These are phyloP conservation scores for Macquaria ambigua DNA, from an alignment of 2,113 vertebrate genomes.

Conservation along the genomic window DNA sequence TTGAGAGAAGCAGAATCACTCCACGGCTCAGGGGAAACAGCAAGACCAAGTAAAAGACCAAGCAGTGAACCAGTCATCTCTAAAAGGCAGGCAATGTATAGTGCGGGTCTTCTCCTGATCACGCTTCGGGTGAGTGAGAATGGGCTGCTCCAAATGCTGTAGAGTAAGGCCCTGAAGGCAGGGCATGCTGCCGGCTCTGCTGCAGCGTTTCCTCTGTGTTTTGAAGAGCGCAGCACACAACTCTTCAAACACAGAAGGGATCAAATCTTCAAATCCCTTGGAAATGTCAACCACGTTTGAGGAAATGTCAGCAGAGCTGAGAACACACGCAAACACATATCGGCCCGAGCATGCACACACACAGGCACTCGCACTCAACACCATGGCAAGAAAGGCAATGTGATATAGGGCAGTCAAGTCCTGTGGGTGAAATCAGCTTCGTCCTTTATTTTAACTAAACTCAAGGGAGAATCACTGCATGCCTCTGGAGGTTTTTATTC, in stretches of 20 bases:
- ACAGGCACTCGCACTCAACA: constrained; percentile 21
- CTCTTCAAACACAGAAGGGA: constrained; percentile 78
- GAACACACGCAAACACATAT: constrained; percentile 62
- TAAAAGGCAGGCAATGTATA: constrained; percentile 61
- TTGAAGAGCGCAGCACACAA: constrained; percentile 63
- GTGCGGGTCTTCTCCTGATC: constrained; percentile 66
- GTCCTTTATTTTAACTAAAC: constrained; percentile 52
- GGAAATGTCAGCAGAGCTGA: constrained; percentile 80
- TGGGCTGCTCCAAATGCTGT: constrained; percentile 52
- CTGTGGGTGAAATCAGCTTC: constrained; percentile 61
- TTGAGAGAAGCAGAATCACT: constrained; percentile 71
- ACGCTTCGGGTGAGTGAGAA: constrained; percentile 60
- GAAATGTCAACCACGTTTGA: constrained; percentile 82
- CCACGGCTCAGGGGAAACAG: constrained; percentile 68
- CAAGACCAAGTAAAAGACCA: constrained; percentile 69
- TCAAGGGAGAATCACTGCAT: constrained; percentile 36
- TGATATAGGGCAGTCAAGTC: constrained; percentile 65
- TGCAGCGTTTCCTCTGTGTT: constrained; percentile 47
- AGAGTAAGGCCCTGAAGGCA: constrained; percentile 56
- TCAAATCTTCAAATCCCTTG: constrained; percentile 82
- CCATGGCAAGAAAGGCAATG: constrained; percentile 44
- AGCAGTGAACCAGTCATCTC: constrained; percentile 70
- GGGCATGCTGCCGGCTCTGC: constrained; percentile 50
- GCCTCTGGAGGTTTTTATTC: constrained; percentile 51
- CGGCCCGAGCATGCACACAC: constrained; percentile 18